A percentile compares a stretch with the other conserved stretches of the same genome.
phyloP scores from a whole-genome alignment of 2,888 invertebrate species.

The Lysandra bellargus region DNA sequence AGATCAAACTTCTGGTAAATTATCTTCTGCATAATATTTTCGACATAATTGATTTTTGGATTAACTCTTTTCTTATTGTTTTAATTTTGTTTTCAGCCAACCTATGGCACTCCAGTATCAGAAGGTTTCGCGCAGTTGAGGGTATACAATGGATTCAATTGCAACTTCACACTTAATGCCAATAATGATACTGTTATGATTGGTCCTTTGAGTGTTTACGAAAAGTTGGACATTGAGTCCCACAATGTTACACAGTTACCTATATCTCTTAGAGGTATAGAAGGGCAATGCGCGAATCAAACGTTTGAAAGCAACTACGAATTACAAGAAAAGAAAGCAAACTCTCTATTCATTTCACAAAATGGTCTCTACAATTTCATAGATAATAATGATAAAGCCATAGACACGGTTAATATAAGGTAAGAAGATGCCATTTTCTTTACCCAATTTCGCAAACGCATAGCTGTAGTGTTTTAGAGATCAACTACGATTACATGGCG shows the following conservation, averaged over 20 bases:
- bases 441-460: neutral
- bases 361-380: constrained; percentile 56
- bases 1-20: constrained; percentile 85
- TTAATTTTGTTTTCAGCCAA: constrained; percentile 62
- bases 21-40: no score
- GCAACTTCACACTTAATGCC: constrained; percentile 68
- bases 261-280: constrained; percentile 59
- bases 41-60: no score
- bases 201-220: constrained; percentile 64
- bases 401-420: constrained; percentile 66
- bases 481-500: no score
- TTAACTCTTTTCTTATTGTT: neutral
- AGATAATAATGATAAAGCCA: constrained; percentile 70
- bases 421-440: constrained; percentile 46
- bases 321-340: constrained; percentile 61
- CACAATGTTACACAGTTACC: constrained; percentile 51
- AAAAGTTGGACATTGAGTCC: constrained; percentile 62
- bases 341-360: constrained; percentile 63
- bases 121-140: constrained; percentile 83
- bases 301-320: constrained; percentile 52
- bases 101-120: constrained; percentile 81
- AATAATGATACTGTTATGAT: constrained; percentile 48
- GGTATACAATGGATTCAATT: constrained; percentile 85
- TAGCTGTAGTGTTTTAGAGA: no score
- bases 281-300: constrained; percentile 50